Percentiles rank a stretch among this genome's conserved stretches.
Evolutionary conservation across 2,113 vertebrate genomes (phyloP).

Genomic region (Uropsilus gracilis): DNA sequence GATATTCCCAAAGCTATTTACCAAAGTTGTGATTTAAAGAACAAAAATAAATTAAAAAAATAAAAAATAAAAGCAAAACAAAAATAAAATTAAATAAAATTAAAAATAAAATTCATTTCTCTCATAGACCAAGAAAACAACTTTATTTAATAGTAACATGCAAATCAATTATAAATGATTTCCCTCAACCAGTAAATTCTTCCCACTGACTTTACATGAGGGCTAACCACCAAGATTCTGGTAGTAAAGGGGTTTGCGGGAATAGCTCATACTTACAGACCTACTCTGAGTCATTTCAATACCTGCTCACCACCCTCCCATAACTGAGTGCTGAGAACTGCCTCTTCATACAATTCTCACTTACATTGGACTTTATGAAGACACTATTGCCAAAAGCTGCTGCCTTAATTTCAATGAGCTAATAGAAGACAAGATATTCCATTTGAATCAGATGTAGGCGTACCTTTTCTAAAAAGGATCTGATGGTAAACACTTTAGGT

Average conservation of each 20-base stretch:
- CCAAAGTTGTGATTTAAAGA: too few relatives aligned
- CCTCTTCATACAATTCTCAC: not conserved
- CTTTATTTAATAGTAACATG: not conserved
- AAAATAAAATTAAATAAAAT: too few relatives aligned
- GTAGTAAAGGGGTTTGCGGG: not conserved
- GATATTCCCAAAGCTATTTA: too few relatives aligned
- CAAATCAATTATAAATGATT: not conserved
- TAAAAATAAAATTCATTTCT: not conserved
- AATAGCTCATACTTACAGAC: not conserved
- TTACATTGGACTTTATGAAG: not conserved
- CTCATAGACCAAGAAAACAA: not conserved
- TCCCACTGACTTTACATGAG: not conserved
- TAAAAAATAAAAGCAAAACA: too few relatives aligned
- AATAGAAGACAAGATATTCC: not conserved
- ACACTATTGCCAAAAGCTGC: not conserved
- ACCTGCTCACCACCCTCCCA: not conserved
- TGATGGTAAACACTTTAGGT: not conserved
- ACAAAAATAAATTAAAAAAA: too few relatives aligned
- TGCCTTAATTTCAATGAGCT: not conserved
- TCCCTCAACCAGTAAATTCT: not conserved
- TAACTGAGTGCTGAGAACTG: not conserved
- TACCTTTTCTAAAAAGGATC: not conserved
- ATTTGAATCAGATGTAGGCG: not conserved
- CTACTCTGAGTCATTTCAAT: not conserved
- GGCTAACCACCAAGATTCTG: not conserved